Conservation (phyloP, 2,888 invertebrate genomes). For the Pemphredon lugubris region DNA sequence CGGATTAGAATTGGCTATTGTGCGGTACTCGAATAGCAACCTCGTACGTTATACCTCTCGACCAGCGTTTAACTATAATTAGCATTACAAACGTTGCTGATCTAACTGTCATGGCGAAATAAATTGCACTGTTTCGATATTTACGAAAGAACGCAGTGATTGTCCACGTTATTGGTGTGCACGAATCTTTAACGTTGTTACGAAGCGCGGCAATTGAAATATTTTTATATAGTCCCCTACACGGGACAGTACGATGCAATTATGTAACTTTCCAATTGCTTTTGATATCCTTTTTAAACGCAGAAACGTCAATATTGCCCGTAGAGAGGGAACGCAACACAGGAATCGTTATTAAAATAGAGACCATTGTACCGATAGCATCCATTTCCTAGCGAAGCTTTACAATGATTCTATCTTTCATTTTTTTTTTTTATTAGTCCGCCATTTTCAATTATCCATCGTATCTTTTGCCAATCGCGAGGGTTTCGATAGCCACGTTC, state of each 20-base stretch:
- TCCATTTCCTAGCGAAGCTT: too few relatives aligned
- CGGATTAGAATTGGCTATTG: not conserved
- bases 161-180: not conserved
- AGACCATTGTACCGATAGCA: too few relatives aligned
- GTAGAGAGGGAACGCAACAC: too few relatives aligned
- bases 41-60: not conserved
- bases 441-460: too few relatives aligned
- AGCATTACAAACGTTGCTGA: constrained; percentile 10
- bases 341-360: too few relatives aligned
- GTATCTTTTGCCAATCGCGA: too few relatives aligned
- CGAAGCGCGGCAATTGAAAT: constrained; percentile 23
- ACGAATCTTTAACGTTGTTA: constrained; percentile 14
- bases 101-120: constrained; percentile 1
- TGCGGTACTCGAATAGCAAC: constrained; percentile 18
- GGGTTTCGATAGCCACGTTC: too few relatives aligned
- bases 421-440: too few relatives aligned
- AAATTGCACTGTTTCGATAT: constrained; percentile 9
- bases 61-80: constrained; percentile 27
- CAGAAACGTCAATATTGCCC: too few relatives aligned
- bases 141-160: constrained; percentile 22
- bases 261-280: too few relatives aligned
- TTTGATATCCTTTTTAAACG: too few relatives aligned
- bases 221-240: constrained; percentile 19
- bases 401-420: too few relatives aligned
- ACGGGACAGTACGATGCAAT: not conserved